Conservation (phyloP, 2,888 invertebrate species). For the Stenolophus ochropezus region DNA sequence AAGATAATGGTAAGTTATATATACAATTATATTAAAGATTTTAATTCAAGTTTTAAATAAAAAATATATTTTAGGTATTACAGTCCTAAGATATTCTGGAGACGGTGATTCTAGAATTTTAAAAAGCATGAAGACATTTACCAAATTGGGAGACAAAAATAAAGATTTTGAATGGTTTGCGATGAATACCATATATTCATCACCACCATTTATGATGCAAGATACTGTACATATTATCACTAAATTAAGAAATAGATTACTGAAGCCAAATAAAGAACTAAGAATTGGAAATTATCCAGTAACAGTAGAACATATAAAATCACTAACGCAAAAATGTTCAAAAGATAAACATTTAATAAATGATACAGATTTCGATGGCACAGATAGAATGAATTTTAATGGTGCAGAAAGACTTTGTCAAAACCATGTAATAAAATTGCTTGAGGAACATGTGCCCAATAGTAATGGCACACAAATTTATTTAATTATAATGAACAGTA, state of each 20-base stretch:
- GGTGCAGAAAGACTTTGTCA: slow-evolving; percentile 25
- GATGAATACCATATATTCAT: not conserved
- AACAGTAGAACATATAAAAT: slow-evolving; percentile 9
- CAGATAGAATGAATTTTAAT: slow-evolving; percentile 50
- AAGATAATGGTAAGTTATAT: not conserved
- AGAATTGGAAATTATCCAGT: not conserved
- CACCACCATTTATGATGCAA: slow-evolving; percentile 12
- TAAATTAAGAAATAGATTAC: slow-evolving; percentile 41
- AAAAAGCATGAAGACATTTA: not conserved
- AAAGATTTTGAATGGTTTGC: not conserved
- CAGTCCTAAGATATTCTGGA: not conserved
- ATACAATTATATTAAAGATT: not conserved
- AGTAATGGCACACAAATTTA: slow-evolving; percentile 29
- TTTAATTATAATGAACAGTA: slow-evolving; percentile 24
- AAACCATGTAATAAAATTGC: not conserved
- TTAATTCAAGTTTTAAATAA: not conserved
- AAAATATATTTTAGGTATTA: not conserved
- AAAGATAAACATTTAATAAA: slow-evolving; percentile 37
- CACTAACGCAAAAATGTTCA: not conserved
- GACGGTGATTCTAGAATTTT: slow-evolving; percentile 11
- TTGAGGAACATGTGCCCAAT: slow-evolving; percentile 4
- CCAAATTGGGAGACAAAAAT: too few relatives aligned
- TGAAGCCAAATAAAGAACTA: not conserved
- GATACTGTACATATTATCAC: slow-evolving; percentile 46
- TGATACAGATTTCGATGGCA: slow-evolving; percentile 17